These are phyloP conservation scores for Himalopsyche anomala DNA, from an alignment of 2,888 invertebrate genomes.

Conservation along the genomic window DNA sequence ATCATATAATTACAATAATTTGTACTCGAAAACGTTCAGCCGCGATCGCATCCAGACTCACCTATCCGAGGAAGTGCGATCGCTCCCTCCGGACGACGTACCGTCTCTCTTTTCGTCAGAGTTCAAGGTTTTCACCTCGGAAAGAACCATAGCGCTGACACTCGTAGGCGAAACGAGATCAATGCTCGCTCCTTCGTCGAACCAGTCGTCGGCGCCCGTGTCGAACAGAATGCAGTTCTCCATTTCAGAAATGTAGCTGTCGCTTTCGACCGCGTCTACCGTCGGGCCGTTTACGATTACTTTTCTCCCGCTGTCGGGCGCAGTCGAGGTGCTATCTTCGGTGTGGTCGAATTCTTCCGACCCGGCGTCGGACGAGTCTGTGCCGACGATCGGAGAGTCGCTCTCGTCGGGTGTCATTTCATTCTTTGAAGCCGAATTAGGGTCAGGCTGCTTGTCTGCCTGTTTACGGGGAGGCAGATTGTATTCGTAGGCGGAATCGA, in stretches of 20 bases:
- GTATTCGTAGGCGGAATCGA: constrained; percentile 70
- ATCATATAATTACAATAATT: no score
- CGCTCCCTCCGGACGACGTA: background rate
- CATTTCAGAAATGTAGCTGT: constrained; percentile 74
- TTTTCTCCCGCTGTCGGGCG: constrained; percentile 43
- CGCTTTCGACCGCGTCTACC: constrained; percentile 72
- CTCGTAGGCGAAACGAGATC: constrained; percentile 66
- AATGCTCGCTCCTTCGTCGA: constrained; percentile 56
- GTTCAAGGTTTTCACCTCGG: constrained; percentile 52
- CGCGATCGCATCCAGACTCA: background rate
- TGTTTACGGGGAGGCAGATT: constrained; percentile 71
- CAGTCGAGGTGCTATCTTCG: constrained; percentile 68
- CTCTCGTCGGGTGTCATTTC: background rate
- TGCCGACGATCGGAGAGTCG: background rate
- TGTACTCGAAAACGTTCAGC: no score
- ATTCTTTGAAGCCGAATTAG: background rate
- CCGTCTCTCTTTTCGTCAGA: background rate
- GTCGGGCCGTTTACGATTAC: constrained; percentile 70
- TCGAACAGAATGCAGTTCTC: constrained; percentile 74
- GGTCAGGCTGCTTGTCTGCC: constrained; percentile 15
- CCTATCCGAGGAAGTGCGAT: constrained; percentile 1
- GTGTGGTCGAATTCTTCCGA: background rate
- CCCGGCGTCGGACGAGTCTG: background rate
- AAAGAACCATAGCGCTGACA: constrained; percentile 52
- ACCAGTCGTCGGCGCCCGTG: constrained; percentile 69